Evolutionary conservation across 2,888 invertebrate species (phyloP).

Genomic region (Athalia cordata): DNA sequence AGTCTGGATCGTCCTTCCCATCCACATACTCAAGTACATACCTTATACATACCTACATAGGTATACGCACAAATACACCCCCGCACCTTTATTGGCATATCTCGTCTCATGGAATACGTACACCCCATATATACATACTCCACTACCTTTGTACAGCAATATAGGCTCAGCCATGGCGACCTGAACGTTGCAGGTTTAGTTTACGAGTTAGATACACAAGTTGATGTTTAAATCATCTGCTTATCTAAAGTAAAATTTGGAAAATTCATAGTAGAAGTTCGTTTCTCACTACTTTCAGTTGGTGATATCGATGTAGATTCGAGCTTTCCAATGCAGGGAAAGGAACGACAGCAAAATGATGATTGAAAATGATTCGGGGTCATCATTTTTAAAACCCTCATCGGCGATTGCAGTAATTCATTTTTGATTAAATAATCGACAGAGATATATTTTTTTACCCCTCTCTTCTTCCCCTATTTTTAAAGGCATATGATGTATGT

Average conservation of each 20-base stretch:
- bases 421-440: no score
- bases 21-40: not conserved
- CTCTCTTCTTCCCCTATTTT: no score
- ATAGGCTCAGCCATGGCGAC: not conserved
- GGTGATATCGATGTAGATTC: no score
- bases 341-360: no score
- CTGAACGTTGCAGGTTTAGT: not conserved
- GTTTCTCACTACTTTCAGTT: no score
- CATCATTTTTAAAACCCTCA: no score
- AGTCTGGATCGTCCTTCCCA: conserved; percentile 36
- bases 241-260: not conserved
- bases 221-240: not conserved
- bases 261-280: not conserved
- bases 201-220: not conserved
- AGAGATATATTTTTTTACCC: no score
- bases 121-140: not conserved
- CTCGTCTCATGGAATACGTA: not conserved
- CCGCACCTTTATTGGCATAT: not conserved
- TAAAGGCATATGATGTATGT: no score
- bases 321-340: no score
- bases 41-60: not conserved
- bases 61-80: not conserved
- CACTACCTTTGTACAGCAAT: no score
- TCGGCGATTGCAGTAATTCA: no score
- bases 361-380: no score